A percentile compares a stretch with the other conserved stretches of the same genome.
phyloP scores from a whole-genome alignment of 2,888 invertebrate species.

The Subacronicta megacephala region DNA sequence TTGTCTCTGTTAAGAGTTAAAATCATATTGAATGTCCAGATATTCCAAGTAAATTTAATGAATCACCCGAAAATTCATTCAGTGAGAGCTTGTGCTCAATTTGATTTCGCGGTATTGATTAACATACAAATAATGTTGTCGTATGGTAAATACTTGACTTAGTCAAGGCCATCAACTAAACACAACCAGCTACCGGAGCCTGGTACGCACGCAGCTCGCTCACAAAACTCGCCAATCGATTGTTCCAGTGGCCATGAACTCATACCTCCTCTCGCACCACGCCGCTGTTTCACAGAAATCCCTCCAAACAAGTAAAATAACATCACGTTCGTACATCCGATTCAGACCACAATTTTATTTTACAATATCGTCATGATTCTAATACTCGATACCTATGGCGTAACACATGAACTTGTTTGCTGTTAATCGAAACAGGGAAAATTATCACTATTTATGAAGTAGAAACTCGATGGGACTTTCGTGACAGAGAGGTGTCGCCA shows the following conservation, averaged over 20 bases:
- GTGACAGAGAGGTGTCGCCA: constrained; percentile 56
- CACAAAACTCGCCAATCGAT: constrained; percentile 79
- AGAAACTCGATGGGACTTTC: constrained; percentile 72
- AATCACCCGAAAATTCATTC: background rate
- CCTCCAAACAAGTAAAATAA: constrained; percentile 65
- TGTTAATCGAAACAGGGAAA: constrained; percentile 53
- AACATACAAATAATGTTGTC: constrained; percentile 35
- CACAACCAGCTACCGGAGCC: constrained; percentile 61
- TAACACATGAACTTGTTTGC: constrained; percentile 38
- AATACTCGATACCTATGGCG: constrained; percentile 22
- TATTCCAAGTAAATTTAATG: no score
- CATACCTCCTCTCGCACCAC: constrained; percentile 66
- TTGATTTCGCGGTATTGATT: constrained; percentile 13
- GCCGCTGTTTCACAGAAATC: constrained; percentile 66
- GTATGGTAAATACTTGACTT: constrained; percentile 56
- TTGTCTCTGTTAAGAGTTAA: no score
- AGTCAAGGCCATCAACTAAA: constrained; percentile 66
- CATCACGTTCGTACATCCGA: constrained; percentile 60
- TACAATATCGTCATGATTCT: constrained; percentile 25
- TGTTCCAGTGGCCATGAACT: constrained; percentile 84
- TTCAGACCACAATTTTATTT: constrained; percentile 57
- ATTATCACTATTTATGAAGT: constrained; percentile 77
- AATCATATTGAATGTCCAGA: no score
- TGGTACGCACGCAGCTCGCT: constrained; percentile 59
- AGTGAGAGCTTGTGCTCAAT: background rate